Conservation (phyloP, 92 coral and sea anemone species). For the Phenganax subtilis region DNA sequence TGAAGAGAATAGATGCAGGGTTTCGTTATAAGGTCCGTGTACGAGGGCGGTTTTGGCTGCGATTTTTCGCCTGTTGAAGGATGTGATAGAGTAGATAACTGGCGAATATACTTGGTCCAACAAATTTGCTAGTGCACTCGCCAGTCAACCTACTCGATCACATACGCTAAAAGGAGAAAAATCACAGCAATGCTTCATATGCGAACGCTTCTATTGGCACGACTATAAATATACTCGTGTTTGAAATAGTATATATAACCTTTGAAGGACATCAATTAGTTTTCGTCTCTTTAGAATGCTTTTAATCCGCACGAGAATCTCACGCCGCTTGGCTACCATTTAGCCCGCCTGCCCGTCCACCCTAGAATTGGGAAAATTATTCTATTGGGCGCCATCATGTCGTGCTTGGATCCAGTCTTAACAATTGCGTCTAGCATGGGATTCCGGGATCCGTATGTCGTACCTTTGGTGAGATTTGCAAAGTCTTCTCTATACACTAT, state of each 20-base stretch:
- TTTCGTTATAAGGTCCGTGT: neutral
- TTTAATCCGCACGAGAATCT: slow-evolving; percentile 68
- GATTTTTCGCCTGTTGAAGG: no score
- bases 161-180: no score
- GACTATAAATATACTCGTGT: neutral
- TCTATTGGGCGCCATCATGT: slow-evolving; percentile 89
- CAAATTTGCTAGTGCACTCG: no score
- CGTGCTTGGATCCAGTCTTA: slow-evolving; percentile 93
- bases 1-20: no score
- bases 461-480: slow-evolving; percentile 64
- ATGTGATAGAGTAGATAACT: no score
- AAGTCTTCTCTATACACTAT: neutral
- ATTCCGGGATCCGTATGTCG: slow-evolving; percentile 85
- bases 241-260: no score
- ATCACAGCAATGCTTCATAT: neutral
- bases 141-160: no score
- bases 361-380: slow-evolving; percentile 97
- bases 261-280: neutral
- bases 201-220: neutral
- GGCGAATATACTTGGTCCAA: no score
- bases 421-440: slow-evolving; percentile 90
- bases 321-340: slow-evolving; percentile 87
- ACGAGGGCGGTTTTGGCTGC: no score
- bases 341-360: slow-evolving; percentile 89
- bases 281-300: slow-evolving; percentile 59